Conservation (phyloP, 2,888 invertebrate species). For the Leptinotarsa tumamoca region DNA sequence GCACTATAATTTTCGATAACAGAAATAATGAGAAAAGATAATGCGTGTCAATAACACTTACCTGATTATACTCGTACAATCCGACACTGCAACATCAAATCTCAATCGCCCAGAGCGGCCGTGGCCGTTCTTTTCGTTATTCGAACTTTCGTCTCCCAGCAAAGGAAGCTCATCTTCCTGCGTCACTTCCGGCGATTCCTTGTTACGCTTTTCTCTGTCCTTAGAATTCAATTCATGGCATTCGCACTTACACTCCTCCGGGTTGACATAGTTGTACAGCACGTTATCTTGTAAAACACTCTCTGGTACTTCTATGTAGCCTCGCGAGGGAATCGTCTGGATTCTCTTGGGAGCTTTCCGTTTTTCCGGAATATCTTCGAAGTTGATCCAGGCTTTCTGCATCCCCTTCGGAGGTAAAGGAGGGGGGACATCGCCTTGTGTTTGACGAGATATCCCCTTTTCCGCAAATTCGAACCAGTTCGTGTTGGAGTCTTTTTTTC, state of each 20-base stretch:
- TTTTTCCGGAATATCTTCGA: slow-evolving; percentile 87
- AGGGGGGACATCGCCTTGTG: slow-evolving; percentile 62
- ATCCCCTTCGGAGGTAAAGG: slow-evolving; percentile 66
- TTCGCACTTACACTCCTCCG: slow-evolving; percentile 89
- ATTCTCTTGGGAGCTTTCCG: slow-evolving; percentile 85
- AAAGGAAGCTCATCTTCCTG: slow-evolving; percentile 69
- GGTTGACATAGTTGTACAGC: slow-evolving; percentile 84
- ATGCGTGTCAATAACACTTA: slow-evolving; percentile 42
- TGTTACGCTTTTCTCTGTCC: slow-evolving; percentile 56
- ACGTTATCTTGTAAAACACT: slow-evolving; percentile 65
- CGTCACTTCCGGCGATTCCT: slow-evolving; percentile 47
- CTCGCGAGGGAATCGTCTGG: slow-evolving; percentile 79
- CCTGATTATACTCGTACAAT: slow-evolving; percentile 65
- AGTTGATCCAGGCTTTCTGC: slow-evolving; percentile 83
- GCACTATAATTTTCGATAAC: too few species aligned
- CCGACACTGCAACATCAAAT: slow-evolving; percentile 58
- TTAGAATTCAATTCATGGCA: slow-evolving; percentile 75
- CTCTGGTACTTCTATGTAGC: slow-evolving; percentile 65
- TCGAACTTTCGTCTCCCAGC: slow-evolving; percentile 65
- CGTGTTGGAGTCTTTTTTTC: slow-evolving; percentile 63
- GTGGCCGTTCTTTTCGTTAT: slow-evolving; percentile 57
- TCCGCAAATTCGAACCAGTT: slow-evolving; percentile 75
- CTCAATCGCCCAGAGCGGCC: slow-evolving; percentile 59
- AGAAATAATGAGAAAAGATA: too few species aligned
- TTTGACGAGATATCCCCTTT: slow-evolving; percentile 67